Evolutionary conservation across 2,888 invertebrate species (phyloP).

Genomic region (Graphium colonna): DNA sequence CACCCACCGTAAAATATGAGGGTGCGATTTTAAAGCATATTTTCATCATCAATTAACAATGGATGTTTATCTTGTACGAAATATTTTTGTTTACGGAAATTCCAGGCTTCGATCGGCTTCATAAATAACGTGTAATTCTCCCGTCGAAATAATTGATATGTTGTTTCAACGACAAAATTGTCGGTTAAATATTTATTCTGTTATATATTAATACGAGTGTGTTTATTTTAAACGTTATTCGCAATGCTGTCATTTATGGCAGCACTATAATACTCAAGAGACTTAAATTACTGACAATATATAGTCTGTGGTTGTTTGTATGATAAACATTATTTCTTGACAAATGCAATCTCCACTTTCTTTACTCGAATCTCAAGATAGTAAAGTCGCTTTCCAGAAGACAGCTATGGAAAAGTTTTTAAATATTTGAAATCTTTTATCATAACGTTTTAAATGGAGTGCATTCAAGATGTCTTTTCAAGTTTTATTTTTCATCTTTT

Average conservation of each 20-base stretch:
- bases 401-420: no score
- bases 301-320: no score
- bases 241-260: neutral
- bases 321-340: neutral
- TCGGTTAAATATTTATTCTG: neutral
- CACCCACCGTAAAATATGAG: slow-evolving; percentile 41
- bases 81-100: slow-evolving; percentile 25
- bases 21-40: slow-evolving; percentile 43
- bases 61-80: slow-evolving; percentile 36
- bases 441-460: no score
- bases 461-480: no score
- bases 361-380: neutral
- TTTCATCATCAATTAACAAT: slow-evolving; percentile 51
- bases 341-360: neutral
- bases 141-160: slow-evolving; percentile 3
- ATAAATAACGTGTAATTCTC: slow-evolving; percentile 9
- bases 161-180: neutral
- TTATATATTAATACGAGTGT: neutral
- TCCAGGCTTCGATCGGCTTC: slow-evolving; percentile 13
- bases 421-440: no score
- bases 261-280: no score
- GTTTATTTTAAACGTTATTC: neutral
- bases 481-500: no score
- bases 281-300: no score
- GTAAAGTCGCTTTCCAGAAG: no score